Evolutionary conservation across 2,113 vertebrate genomes (phyloP).

Genomic region (Mesocricetus auratus): DNA sequence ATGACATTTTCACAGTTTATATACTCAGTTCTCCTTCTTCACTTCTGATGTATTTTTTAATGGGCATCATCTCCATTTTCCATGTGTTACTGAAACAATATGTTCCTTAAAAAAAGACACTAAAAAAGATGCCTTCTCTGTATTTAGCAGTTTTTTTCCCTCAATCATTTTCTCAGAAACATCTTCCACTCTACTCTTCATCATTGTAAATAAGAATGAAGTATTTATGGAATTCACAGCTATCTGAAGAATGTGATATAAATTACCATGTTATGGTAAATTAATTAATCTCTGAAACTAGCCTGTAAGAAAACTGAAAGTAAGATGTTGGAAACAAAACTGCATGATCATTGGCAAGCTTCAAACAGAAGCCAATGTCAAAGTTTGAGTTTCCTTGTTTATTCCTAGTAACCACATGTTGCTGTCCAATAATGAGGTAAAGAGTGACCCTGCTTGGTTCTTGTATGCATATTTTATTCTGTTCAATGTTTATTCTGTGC

Average conservation of each 20-base stretch:
- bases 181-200: slow-evolving; percentile 24
- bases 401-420: slow-evolving; percentile 25
- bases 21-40: not conserved
- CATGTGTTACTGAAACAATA: slow-evolving; percentile 54
- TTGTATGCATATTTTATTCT: not conserved
- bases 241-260: slow-evolving; percentile 51
- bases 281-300: slow-evolving; percentile 72
- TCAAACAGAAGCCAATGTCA: slow-evolving; percentile 61
- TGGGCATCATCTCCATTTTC: not conserved
- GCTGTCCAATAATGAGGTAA: not conserved
- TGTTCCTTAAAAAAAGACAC: not conserved
- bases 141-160: slow-evolving; percentile 4
- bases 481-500: not conserved
- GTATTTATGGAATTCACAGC: slow-evolving; percentile 58
- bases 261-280: slow-evolving; percentile 71
- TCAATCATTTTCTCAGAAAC: slow-evolving; percentile 32
- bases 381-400: slow-evolving; percentile 35
- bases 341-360: slow-evolving; percentile 58
- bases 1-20: slow-evolving; percentile 48
- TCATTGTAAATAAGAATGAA: slow-evolving; percentile 61
- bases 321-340: slow-evolving; percentile 60
- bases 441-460: not conserved
- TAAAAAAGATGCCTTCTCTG: slow-evolving; percentile 10
- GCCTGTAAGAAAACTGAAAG: slow-evolving; percentile 69
- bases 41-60: slow-evolving; percentile 31